A percentile compares a stretch with the other conserved stretches of the same genome.
phyloP scores from a whole-genome alignment of 2,888 invertebrate species.

The Elmis aenea region DNA sequence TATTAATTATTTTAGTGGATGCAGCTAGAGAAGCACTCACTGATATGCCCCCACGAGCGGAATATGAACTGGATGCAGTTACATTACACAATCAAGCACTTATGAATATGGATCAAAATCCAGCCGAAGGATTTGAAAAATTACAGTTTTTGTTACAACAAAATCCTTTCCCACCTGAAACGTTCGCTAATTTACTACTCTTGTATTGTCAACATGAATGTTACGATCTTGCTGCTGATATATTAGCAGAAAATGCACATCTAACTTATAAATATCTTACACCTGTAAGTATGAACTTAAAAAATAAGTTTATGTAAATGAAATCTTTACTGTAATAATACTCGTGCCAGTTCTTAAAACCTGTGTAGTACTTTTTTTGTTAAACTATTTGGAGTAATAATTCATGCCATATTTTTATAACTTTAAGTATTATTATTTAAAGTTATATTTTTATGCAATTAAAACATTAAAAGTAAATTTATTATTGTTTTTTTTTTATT shows the following conservation, averaged over 20 bases:
- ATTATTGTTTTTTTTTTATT: constrained; percentile 7
- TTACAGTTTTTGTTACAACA: constrained; percentile 91
- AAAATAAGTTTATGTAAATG: constrained; percentile 2
- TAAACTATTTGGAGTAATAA: too few species aligned
- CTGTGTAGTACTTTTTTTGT: too few species aligned
- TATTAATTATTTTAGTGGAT: constrained; percentile 53
- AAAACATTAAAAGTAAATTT: too few species aligned
- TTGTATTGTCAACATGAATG: constrained; percentile 97
- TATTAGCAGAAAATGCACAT: constrained; percentile 94
- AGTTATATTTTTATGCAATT: too few species aligned
- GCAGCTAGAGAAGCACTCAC: constrained; percentile 81
- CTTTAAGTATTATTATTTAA: too few species aligned
- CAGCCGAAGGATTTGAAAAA: constrained; percentile 92
- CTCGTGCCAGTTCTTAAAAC: constrained; percentile 1
- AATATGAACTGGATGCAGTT: constrained; percentile 96
- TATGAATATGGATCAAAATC: constrained; percentile 74
- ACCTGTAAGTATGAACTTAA: constrained; percentile 58
- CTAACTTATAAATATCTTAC: constrained; percentile 92
- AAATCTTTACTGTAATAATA: background rate
- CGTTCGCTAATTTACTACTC: constrained; percentile 90
- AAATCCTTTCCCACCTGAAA: constrained; percentile 95
- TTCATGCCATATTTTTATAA: too few species aligned
- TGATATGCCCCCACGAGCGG: constrained; percentile 89
- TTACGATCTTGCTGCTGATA: constrained; percentile 95
- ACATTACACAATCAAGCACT: constrained; percentile 96